These are phyloP conservation scores for Micrasema minimum DNA, from an alignment of 1,140 invertebrate genomes.

Conservation along the genomic window DNA sequence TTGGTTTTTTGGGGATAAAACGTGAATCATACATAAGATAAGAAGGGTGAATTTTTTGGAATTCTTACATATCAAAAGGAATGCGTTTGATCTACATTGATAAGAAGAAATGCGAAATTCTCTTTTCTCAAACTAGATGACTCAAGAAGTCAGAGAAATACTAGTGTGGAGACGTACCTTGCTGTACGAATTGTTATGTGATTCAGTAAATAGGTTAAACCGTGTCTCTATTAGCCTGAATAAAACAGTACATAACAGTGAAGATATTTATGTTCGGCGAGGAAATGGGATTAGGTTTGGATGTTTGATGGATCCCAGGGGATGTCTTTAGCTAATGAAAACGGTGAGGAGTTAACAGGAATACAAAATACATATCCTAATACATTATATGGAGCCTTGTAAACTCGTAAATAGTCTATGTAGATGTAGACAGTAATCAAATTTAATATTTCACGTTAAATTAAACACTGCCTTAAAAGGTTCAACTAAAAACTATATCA, in stretches of 20 bases:
- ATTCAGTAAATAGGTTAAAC: too few relatives aligned
- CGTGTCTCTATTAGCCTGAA: too few relatives aligned
- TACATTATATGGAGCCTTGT: neutral
- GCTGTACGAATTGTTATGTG: too few relatives aligned
- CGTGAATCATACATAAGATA: constrained; percentile 34
- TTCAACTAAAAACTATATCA: neutral
- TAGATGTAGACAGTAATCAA: neutral
- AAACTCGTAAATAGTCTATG: constrained; percentile 7
- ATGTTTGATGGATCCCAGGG: constrained; percentile 42
- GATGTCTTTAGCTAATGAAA: constrained; percentile 49
- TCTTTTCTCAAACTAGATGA: too few relatives aligned
- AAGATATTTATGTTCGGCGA: neutral
- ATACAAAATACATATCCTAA: constrained; percentile 36
- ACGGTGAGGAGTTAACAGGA: constrained; percentile 44
- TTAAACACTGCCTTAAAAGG: neutral
- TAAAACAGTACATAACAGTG: too few relatives aligned
- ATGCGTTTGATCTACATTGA: constrained; percentile 51
- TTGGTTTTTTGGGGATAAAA: constrained; percentile 31
- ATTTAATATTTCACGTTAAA: constrained; percentile 14
- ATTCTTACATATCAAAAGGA: constrained; percentile 47
- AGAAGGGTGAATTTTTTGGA: constrained; percentile 39
- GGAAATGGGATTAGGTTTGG: constrained; percentile 47
- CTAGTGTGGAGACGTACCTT: too few relatives aligned
- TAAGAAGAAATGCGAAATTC: too few relatives aligned
- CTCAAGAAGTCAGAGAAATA: too few relatives aligned